Base-by-base conservation (phyloP, 2,888 invertebrate species). In the Exephanes ischioxanthus region DNA sequence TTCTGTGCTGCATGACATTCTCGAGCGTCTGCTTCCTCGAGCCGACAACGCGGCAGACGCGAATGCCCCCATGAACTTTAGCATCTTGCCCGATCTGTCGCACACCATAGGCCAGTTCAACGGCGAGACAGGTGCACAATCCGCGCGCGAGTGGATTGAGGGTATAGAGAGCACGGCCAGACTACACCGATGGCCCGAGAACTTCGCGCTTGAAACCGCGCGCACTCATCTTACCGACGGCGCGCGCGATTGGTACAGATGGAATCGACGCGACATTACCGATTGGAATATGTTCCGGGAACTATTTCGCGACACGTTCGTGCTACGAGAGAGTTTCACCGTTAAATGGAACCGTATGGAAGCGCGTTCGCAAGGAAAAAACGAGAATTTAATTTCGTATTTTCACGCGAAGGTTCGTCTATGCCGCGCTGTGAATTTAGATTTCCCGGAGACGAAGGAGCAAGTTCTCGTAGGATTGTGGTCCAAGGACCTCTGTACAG, bases 251-350 rank as follows among this genome's bases (percentile, higher is more conserved):
- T 73, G 73, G 73, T 73, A 73, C 16, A 55, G 16, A 33, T 53
- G 55, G 51, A 58, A 73, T 16, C 73, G 41, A 4, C 93, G 92
- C 14, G 73, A 73, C 7, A 73, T 73, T 2, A 6, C 19, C 22
- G 53, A 55, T 6, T 55, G 53, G 53, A 19, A 55, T 22, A 22
- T 22, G 22, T 22, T 22, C 22, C 22, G 22, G 1, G 22, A 22
- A 22, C 22, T 22, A 1, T 55, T 55, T 19, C 53, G 53, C 22
- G 53, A 55, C 7, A 19, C 53, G 1, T 55, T 55, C 19, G 53
- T 55, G 3, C 7, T 55, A 7, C 53, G 19, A 19, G 53, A 55
- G 6, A 55, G 53, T 5, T 55, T 55, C 6, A 5, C 53, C 0
- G 19, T 5, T 0, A n/a, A n/a, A 6, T 55, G 53, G 53, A 55